Conservation (phyloP, 1,140 invertebrate species). For the Pissodes strobi region DNA sequence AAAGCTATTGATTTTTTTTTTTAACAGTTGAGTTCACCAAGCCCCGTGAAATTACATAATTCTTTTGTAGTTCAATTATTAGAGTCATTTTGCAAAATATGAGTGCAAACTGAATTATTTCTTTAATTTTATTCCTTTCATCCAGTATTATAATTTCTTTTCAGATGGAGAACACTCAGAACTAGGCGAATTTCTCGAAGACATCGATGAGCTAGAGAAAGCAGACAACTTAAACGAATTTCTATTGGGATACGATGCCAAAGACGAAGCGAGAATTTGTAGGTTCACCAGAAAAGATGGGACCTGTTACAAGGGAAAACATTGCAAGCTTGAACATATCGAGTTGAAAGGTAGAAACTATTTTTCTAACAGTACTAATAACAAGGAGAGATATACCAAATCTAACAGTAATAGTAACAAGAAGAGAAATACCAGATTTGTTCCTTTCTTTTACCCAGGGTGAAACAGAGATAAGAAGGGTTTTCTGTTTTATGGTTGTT, state of each 20-base stretch:
- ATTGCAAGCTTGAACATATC: constrained; percentile 44
- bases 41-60: too few relatives aligned
- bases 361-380: too few relatives aligned
- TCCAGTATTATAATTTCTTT: neutral
- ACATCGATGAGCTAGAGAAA: constrained; percentile 34
- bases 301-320: constrained; percentile 41
- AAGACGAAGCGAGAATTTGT: constrained; percentile 44
- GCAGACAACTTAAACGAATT: constrained; percentile 45
- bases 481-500: neutral
- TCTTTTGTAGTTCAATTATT: too few relatives aligned
- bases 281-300: constrained; percentile 38
- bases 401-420: too few relatives aligned
- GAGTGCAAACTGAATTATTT: too few relatives aligned
- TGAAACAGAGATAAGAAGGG: neutral
- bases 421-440: neutral
- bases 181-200: constrained; percentile 31
- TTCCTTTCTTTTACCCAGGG: neutral
- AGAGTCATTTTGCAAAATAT: too few relatives aligned
- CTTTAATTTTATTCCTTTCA: too few relatives aligned
- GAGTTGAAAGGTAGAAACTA: constrained; percentile 40
- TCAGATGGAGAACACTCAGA: constrained; percentile 26
- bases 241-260: constrained; percentile 42
- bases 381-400: too few relatives aligned
- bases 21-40: too few relatives aligned
- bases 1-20: too few relatives aligned